phyloP scores from a whole-genome alignment of 2,888 invertebrate species.

The Bombylius major region DNA sequence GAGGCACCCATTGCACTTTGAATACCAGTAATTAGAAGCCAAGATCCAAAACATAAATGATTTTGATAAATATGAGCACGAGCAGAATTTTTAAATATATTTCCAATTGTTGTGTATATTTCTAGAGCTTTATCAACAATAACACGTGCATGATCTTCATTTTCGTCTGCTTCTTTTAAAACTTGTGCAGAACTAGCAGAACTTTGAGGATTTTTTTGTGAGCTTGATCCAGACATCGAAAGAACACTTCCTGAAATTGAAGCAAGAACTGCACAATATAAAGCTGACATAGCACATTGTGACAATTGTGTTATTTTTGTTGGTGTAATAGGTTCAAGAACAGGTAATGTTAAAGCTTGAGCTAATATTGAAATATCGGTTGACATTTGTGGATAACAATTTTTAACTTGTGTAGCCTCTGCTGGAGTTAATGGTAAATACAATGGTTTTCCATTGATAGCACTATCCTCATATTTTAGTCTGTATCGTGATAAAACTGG shows the following conservation, averaged over 20 bases:
- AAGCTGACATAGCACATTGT: conserved; percentile 67
- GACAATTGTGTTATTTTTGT: conserved; percentile 72
- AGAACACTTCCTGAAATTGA: conserved; percentile 50
- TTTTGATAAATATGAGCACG: conserved; percentile 81
- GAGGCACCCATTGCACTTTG: conserved; percentile 65
- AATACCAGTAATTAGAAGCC: conserved; percentile 76
- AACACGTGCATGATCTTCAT: conserved; percentile 65
- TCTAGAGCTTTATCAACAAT: conserved; percentile 82
- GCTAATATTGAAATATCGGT: conserved; percentile 71
- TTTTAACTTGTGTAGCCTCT: conserved; percentile 61
- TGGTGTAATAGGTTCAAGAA: conserved; percentile 75
- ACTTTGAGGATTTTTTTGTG: conserved; percentile 38
- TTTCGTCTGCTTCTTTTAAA: conserved; percentile 52
- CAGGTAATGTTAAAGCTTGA: conserved; percentile 70
- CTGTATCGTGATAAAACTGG: conserved; percentile 46
- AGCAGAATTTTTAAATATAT: conserved; percentile 70
- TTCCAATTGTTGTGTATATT: conserved; percentile 69
- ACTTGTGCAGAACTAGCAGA: conserved; percentile 16
- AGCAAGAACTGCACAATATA: conserved; percentile 67
- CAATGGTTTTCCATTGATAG: conserved; percentile 49
- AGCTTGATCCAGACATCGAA: conserved; percentile 42
- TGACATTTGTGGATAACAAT: conserved; percentile 59
- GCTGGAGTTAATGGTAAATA: conserved; percentile 53
- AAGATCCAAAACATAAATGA: conserved; percentile 75
- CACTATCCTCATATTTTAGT: conserved; percentile 39